Evolutionary conservation across 2,888 invertebrate genomes (phyloP), one percentile per base, ranked within the genome.

Genomic region (Stenichneumon culpator): DNA sequence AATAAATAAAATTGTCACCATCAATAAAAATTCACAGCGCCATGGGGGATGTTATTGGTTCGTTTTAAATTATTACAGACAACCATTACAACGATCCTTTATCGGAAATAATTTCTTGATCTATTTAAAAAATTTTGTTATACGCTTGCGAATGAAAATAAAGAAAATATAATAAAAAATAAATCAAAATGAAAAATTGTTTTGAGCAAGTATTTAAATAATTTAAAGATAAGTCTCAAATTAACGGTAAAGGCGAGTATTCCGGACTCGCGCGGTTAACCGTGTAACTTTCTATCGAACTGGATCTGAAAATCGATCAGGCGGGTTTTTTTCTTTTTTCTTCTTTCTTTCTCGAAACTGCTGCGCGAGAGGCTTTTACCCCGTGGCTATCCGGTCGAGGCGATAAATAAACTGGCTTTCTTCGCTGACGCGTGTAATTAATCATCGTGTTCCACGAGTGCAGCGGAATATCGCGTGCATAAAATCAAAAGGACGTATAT

Each of bases 21-120:
- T 54, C 54, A 11, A 54, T 52, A 11, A 32, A 74, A 63, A 19
- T 6, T 47, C n/a, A 11, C n/a, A 54, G 57, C 72, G 19, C 57
- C 19, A 85, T 85, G 89, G 90, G 89, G 70, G 90, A 89, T 69
- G 88, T 89, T 78, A 89, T 90, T 81, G 91, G 89, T 91, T 83
- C 39, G 84, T 36, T 36, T 84, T 73, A 14, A n/a, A 36, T 67
- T 69, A n/a, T 75, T 11, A 36, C 9, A 36, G 36, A 36, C 36
- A 36, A 36, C 36, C 9, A 9, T 36, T 36, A 9, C 9, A 36
- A 36, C 36, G 9, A 36, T 36, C 9, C 7, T 36, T 36, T 9
- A 36, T 9, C 36, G 9, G 9, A 36, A 36, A 36, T 9, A 7
- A 36, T 9, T 36, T 9, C 36, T 36, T 36, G 9, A 36, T 36